Conservation (phyloP, 35 echinoderm and acorn worm species). For the Heliocidaris erythrogramma region DNA sequence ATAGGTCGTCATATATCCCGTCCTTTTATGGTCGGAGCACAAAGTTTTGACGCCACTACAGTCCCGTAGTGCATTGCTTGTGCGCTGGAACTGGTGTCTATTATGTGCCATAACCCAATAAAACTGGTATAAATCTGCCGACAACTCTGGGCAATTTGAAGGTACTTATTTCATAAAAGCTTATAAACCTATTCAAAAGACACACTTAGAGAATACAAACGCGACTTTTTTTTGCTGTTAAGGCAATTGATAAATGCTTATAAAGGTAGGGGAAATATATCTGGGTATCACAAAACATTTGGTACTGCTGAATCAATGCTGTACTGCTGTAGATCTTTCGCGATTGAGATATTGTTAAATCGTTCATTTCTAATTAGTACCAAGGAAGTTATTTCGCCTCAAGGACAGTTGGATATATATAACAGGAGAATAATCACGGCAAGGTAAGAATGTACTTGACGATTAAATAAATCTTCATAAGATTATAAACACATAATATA, state of each 20-base stretch:
- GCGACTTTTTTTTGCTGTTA: background rate
- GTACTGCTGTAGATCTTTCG: background rate
- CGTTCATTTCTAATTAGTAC: background rate
- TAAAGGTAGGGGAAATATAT: background rate
- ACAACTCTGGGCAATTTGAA: background rate
- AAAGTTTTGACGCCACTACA: background rate
- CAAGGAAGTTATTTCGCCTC: background rate
- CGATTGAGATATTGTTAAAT: no score
- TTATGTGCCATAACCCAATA: slow-evolving; percentile 17
- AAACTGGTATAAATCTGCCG: slow-evolving; percentile 1
- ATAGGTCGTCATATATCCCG: slow-evolving; percentile 40
- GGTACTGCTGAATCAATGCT: background rate
- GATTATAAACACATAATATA: no score
- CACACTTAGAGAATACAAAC: background rate
- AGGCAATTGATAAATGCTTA: background rate
- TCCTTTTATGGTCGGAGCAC: slow-evolving; percentile 4
- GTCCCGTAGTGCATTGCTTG: background rate
- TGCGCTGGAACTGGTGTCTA: background rate
- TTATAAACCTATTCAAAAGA: slow-evolving; percentile 1
- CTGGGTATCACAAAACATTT: background rate
- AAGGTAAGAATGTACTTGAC: no score
- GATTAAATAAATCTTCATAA: no score
- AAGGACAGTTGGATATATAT: background rate
- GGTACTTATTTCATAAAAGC: slow-evolving; percentile 18
- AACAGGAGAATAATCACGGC: background rate